Evolutionary conservation across 1,140 invertebrate species (phyloP), one percentile per base, ranked within the genome.

Genomic region (Papilio aristodemus): DNA sequence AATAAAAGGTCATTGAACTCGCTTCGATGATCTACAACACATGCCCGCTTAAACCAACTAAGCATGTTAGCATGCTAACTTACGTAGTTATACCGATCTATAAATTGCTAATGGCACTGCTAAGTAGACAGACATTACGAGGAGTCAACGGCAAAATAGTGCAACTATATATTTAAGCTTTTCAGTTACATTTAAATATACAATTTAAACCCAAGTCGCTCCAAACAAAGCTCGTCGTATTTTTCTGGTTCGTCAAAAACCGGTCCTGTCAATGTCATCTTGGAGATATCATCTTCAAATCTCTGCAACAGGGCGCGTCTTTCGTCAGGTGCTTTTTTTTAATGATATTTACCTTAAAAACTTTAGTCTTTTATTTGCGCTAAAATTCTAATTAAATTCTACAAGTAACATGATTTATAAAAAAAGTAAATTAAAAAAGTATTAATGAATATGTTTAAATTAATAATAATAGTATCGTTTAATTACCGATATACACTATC

Each of bases 1-100:
- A 25, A 27, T 64, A 25, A 58, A 59, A 57, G 73, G 72, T 73
- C 73, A 77, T 69, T 73, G 75, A 70, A 73, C 72, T 62, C 62
- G 10, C 11, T 64, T 54, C 39, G 25, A 46, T 71, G 69, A 73
- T 75, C 39, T 63, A 54, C 59, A 70, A 37, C 73, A 73, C 67
- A 73, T 75, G 73, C 67, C 58, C 63, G 67, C 25, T 73, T 68
- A 73, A 66, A 67, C 59, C 71, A 73, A 50, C 43, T 50, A 50
- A 50, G 43, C 43, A 50, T 50, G 43, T 50, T 50, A 50, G 43
- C 43, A 50, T 50, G 43, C 17, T 4, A 17, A 50, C 27, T 32
- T 11, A 22, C 36, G 41, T 63, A 37, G 14, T 19, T 14, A 41
- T 9, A 37, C 2, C 10, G 41, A 41, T 39, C 17, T 39, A 37